Evolutionary conservation across 1,140 invertebrate genomes (phyloP).

Genomic region (Drosophila sp.): DNA sequence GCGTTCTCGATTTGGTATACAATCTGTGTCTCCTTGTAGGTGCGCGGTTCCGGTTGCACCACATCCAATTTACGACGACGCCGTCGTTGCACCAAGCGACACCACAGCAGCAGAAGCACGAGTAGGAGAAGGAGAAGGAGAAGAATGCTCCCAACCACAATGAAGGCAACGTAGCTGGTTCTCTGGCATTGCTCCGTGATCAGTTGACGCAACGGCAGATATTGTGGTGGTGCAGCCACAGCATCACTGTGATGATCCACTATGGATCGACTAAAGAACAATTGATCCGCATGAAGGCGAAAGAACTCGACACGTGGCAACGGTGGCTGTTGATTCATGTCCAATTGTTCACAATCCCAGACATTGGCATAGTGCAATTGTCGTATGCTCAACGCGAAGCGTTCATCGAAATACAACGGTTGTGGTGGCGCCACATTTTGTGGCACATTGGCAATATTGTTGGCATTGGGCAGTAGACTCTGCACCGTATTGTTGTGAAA

Average conservation of each 20-base stretch:
- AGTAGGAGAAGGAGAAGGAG: conserved; percentile 80
- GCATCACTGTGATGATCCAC: neutral
- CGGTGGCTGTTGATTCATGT: conserved; percentile 60
- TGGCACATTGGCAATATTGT: conserved; percentile 1
- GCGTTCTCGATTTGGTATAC: conserved; percentile 93
- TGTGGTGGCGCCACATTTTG: conserved; percentile 22
- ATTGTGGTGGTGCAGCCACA: neutral
- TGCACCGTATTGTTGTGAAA: conserved; percentile 77
- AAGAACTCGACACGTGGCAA: conserved; percentile 69
- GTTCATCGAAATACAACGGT: conserved; percentile 62
- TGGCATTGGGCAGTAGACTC: conserved; percentile 25
- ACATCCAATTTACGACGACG: conserved; percentile 86
- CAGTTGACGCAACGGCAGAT: conserved; percentile 51
- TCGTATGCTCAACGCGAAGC: conserved; percentile 66
- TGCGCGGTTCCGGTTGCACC: conserved; percentile 91
- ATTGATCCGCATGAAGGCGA: conserved; percentile 63
- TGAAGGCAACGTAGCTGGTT: conserved; percentile 65
- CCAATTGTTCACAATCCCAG: conserved; percentile 68
- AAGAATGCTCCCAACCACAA: conserved; percentile 78
- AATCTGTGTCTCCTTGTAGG: conserved; percentile 93
- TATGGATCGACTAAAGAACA: conserved; percentile 36
- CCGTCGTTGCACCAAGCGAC: conserved; percentile 77
- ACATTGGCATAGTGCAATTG: conserved; percentile 66
- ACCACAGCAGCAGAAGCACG: conserved; percentile 71
- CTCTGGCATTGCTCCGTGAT: conserved; percentile 61